Conservation (phyloP, 2,888 invertebrate genomes). For the Drosophila longiperda region DNA sequence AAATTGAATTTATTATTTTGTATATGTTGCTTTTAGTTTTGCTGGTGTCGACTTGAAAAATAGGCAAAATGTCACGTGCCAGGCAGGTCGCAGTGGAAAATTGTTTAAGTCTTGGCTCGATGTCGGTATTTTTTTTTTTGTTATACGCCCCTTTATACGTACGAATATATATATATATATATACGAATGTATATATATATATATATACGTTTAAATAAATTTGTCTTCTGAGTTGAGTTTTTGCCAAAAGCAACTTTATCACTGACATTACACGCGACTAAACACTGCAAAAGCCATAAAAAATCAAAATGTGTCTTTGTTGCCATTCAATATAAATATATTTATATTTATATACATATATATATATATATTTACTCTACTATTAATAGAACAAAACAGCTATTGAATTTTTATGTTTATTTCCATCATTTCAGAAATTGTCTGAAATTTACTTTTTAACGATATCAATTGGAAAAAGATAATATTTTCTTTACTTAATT, state of each 20-base stretch:
- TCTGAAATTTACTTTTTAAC: background rate
- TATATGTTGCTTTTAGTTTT: conserved; percentile 13
- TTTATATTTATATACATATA: no score
- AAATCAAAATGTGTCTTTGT: conserved; percentile 16
- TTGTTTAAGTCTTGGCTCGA: conserved; percentile 39
- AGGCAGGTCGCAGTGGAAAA: conserved; percentile 42
- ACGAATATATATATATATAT: no score
- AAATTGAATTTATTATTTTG: conserved; percentile 64
- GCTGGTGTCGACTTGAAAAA: conserved; percentile 62
- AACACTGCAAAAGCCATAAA: conserved; percentile 7
- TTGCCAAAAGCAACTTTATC: conserved; percentile 21
- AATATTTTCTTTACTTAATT: background rate
- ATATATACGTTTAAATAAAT: conserved; percentile 56
- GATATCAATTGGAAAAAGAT: background rate
- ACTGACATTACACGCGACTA: conserved; percentile 2
- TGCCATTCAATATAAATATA: background rate
- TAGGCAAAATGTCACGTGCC: conserved; percentile 72
- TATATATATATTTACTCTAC: background rate
- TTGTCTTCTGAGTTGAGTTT: conserved; percentile 33
- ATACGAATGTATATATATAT: background rate
- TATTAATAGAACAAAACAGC: background rate
- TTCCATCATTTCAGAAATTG: background rate
- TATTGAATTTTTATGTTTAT: background rate
- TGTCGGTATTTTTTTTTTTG: conserved; percentile 27
- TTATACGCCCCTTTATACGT: conserved; percentile 54